Evolutionary conservation across 2,113 vertebrate genomes (phyloP).

Genomic region (Dendropsophus ebraccatus): DNA sequence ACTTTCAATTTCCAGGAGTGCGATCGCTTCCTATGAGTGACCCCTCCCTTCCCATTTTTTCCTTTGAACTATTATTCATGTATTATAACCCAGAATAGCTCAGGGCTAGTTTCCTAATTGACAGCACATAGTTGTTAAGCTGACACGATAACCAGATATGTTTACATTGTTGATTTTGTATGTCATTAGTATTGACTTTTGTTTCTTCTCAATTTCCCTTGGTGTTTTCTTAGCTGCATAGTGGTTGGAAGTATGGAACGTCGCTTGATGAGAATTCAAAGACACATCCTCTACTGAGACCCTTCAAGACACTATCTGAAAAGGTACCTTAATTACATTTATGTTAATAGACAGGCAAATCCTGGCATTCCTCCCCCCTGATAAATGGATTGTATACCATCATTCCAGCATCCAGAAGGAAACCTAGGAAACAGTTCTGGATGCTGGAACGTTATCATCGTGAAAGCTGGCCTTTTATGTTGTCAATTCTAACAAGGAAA

Average conservation of each 20-base stretch:
- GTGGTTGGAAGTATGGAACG: conserved; percentile 93
- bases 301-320: conserved; percentile 91
- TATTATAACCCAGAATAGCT: not conserved
- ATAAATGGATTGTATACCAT: not conserved
- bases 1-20: not conserved
- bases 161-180: not conserved
- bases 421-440: not conserved
- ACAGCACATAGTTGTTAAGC: not conserved
- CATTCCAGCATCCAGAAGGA: not conserved
- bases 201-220: not conserved
- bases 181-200: not conserved
- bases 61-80: not conserved
- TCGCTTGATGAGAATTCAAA: conserved; percentile 90
- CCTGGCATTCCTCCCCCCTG: not conserved
- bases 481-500: not conserved
- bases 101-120: not conserved
- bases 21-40: not conserved
- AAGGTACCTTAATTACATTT: conserved; percentile 76
- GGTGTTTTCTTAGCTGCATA: conserved; percentile 78
- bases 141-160: not conserved
- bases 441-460: not conserved
- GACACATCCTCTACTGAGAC: conserved; percentile 90
- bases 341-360: not conserved
- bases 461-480: not conserved
- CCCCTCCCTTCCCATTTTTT: not conserved